Conservation (phyloP, 2,113 vertebrate species). For the Zapus hudsonius region DNA sequence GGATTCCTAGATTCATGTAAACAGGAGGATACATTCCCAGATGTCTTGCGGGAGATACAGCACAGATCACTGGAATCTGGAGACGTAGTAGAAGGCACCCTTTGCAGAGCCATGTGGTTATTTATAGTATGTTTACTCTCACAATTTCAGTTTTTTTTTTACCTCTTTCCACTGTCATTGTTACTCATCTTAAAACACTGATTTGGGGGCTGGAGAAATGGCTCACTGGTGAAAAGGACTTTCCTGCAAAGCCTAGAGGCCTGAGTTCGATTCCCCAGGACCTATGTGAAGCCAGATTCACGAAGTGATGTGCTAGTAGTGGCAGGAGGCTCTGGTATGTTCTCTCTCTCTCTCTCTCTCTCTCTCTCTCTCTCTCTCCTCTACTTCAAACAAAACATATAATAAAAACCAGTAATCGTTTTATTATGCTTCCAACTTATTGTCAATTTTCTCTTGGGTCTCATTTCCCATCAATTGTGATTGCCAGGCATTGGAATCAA, state of each 20-base stretch:
- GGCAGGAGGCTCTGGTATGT: no score
- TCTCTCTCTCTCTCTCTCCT: no score
- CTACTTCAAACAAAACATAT: no score
- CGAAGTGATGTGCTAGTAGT: no score
- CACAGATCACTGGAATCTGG: not conserved
- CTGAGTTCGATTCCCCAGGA: no score
- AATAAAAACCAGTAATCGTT: no score
- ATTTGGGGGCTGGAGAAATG: no score
- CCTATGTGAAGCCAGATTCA: no score
- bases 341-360: no score
- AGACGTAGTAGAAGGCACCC: not conserved
- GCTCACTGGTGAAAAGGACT: no score
- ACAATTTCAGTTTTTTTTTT: constrained; percentile 11
- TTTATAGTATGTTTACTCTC: constrained; percentile 44
- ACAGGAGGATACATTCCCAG: constrained; percentile 3
- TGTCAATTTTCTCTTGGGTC: not conserved
- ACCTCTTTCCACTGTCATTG: constrained; percentile 19
- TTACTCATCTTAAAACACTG: constrained; percentile 19
- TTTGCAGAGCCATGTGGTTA: constrained; percentile 17
- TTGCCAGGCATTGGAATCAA: not conserved
- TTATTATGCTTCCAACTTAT: no score
- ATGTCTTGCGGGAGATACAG: not conserved
- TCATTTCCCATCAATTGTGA: constrained; percentile 33
- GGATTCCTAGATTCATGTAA: not conserved
- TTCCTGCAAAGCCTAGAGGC: no score